Evolutionary conservation across 2,888 invertebrate genomes (phyloP).

Genomic region (Hydroisotoma schaefferi): DNA sequence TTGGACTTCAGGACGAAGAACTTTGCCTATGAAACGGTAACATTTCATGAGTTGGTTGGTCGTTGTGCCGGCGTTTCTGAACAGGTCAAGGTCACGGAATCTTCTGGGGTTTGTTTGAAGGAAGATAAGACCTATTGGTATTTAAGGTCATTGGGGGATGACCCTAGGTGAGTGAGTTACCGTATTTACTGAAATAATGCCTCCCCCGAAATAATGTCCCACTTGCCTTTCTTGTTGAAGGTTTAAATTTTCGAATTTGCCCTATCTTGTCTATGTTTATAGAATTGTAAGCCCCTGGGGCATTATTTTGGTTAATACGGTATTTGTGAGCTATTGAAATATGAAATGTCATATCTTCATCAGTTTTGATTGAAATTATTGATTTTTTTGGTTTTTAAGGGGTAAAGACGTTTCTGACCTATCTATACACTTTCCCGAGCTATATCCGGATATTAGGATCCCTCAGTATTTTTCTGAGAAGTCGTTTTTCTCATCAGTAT

Average conservation of each 20-base stretch:
- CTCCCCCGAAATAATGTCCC: too few species aligned
- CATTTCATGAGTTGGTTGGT: conserved; percentile 53
- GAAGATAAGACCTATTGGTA: conserved; percentile 49
- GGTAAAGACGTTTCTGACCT: conserved; percentile 56
- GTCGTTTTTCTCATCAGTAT: conserved; percentile 57
- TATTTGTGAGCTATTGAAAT: too few species aligned
- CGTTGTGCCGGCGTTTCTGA: conserved; percentile 51
- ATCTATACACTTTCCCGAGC: conserved; percentile 54
- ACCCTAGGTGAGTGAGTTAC: conserved; percentile 53
- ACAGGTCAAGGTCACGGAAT: conserved; percentile 1
- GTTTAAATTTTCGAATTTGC: too few species aligned
- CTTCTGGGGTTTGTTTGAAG: too few species aligned
- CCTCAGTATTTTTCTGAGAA: conserved; percentile 53
- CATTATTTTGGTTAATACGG: too few species aligned
- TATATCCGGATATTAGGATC: conserved; percentile 54
- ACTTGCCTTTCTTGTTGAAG: too few species aligned
- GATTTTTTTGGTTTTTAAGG: conserved; percentile 13
- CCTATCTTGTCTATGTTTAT: too few species aligned
- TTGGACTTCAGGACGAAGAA: conserved; percentile 58
- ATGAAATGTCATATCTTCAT: too few species aligned
- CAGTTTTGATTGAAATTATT: not conserved
- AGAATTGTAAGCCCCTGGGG: too few species aligned
- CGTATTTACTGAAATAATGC: too few species aligned
- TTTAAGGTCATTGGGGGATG: conserved; percentile 54
- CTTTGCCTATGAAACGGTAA: conserved; percentile 56